Conservation (phyloP, 1,140 invertebrate genomes). For the Geopemphigus sp. region DNA sequence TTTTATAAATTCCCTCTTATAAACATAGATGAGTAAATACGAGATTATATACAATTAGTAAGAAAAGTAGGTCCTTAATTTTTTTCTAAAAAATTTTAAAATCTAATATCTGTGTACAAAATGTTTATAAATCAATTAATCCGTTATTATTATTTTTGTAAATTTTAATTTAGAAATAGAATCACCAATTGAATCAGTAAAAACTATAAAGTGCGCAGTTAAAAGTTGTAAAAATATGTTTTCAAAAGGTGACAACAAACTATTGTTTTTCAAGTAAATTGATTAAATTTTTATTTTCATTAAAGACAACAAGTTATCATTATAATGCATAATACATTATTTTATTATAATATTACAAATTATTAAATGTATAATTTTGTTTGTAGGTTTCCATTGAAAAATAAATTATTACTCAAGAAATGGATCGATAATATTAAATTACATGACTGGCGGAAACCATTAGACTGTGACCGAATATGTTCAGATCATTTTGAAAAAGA, state of each 20-base stretch:
- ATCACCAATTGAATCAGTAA: not conserved
- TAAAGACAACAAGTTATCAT: too few species aligned
- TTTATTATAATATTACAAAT: too few species aligned
- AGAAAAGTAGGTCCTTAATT: too few species aligned
- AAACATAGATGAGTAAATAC: too few species aligned
- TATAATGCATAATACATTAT: too few species aligned
- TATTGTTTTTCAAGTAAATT: slow-evolving; percentile 16
- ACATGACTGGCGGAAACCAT: not conserved
- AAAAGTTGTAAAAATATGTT: slow-evolving; percentile 13
- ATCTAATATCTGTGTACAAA: too few species aligned
- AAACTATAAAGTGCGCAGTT: not conserved
- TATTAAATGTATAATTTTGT: not conserved
- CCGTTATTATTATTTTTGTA: too few species aligned
- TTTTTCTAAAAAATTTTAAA: too few species aligned
- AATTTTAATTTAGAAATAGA: not conserved
- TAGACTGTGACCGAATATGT: not conserved
- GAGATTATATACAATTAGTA: too few species aligned
- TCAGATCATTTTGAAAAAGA: slow-evolving; percentile 24
- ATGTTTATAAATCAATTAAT: too few species aligned
- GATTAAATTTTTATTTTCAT: not conserved
- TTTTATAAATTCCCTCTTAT: too few species aligned
- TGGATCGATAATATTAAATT: not conserved
- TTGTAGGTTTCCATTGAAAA: slow-evolving; percentile 7
- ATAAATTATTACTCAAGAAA: not conserved
- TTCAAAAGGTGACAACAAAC: not conserved